phyloP scores from a whole-genome alignment of 2,797 vertebrate species.

The Choloepus didactylus region DNA sequence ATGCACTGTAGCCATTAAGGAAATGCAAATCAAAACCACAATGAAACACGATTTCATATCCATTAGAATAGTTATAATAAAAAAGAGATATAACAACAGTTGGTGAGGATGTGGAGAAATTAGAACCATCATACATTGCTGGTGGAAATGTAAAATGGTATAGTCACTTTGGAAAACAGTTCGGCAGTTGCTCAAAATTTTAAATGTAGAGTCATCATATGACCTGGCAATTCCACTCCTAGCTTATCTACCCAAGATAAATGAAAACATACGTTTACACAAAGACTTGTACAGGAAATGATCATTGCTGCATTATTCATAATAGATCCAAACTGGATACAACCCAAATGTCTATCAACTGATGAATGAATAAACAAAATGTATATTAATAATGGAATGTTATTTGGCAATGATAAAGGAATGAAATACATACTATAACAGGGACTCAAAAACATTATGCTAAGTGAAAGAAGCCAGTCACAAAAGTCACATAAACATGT shows the following conservation, averaged over 20 bases:
- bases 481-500: not conserved
- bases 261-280: not conserved
- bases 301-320: not conserved
- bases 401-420: not conserved
- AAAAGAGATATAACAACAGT: not conserved
- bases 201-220: not conserved
- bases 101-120: not conserved
- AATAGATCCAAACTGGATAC: not conserved
- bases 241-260: not conserved
- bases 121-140: not conserved
- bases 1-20: not conserved
- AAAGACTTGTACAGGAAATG: not conserved
- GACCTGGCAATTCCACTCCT: not conserved
- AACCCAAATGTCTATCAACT: not conserved
- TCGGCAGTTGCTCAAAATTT: not conserved
- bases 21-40: conserved; percentile 29
- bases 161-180: not conserved
- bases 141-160: not conserved
- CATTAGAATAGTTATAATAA: not conserved
- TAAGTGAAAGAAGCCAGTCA: conserved; percentile 6
- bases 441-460: not conserved
- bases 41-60: not conserved
- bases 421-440: not conserved
- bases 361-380: not conserved
- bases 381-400: not conserved